Base-by-base conservation (phyloP, 2,888 invertebrate genomes). In the Dicranocentrus wangi region DNA sequence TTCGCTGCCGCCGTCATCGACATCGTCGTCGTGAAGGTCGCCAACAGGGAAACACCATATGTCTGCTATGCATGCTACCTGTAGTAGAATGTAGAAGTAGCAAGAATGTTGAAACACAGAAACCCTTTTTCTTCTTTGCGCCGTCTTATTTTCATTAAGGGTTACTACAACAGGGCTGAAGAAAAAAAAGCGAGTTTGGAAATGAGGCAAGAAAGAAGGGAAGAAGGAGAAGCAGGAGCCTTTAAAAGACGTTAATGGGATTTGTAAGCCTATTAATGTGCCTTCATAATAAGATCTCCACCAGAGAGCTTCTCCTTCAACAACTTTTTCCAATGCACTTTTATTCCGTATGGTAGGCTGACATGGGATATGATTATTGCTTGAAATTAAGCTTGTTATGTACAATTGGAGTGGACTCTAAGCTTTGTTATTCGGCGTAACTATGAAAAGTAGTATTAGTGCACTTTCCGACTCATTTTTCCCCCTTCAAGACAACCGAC, bases 381-480 rank as follows among this genome's bases (percentile, higher is more conserved):
- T 75, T 66, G 75, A 75, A 75, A 75, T 75, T 75, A 66, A 75
- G 75, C 66, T 43, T 58, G 47, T 66, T n/a, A n/a, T n/a, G n/a
- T n/a, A n/a, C n/a, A n/a, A n/a, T n/a, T n/a, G n/a, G n/a, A n/a
- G n/a, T n/a, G n/a, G n/a, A n/a, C n/a, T n/a, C n/a, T n/a, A n/a
- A n/a, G n/a, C n/a, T n/a, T n/a, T n/a, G n/a, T n/a, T n/a, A n/a
- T n/a, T n/a, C n/a, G n/a, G n/a, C n/a, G n/a, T n/a, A n/a, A n/a
- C n/a, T n/a, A n/a, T n/a, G n/a, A n/a, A n/a, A n/a, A n/a, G n/a
- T n/a, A n/a, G n/a, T n/a, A n/a, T 17, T 17, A 63, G 39, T 63
- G 42, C 39, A 27, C 58, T 13, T 23, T 58, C 23, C 58, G 25
- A 8, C 28, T 58, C 39, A 58, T 23, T 39, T 19, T 39, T 42